A percentile compares a stretch with the other conserved stretches of the same genome.
Conservation (phyloP, 2,113 vertebrate species). For the Nesogale talazaci region DNA sequence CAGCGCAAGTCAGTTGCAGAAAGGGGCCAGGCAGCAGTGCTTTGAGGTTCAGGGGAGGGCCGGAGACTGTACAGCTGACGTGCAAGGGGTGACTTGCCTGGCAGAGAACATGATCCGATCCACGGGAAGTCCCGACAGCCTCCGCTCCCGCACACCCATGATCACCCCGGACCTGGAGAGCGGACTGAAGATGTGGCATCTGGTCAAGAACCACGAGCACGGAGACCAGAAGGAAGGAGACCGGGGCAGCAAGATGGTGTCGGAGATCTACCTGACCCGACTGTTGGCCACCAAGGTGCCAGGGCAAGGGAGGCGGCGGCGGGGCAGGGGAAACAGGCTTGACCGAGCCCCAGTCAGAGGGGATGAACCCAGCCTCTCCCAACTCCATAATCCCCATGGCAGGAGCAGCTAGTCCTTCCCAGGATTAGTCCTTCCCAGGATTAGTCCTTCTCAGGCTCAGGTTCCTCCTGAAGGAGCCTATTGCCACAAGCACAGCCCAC, state of each 20-base stretch:
- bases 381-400: accelerated
- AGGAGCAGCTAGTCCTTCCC: not conserved
- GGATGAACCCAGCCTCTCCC: not conserved
- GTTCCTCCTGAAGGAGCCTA: not conserved
- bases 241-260: slow-evolving; percentile 99
- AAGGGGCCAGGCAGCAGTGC: not conserved
- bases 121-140: slow-evolving; percentile 97
- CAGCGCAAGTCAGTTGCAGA: accelerated
- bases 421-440: accelerated
- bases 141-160: slow-evolving; percentile 98
- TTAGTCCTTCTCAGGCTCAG: not conserved
- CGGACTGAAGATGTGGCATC: slow-evolving; percentile 97
- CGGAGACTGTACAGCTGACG: not conserved
- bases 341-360: not conserved
- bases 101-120: slow-evolving; percentile 99
- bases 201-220: slow-evolving; percentile 99
- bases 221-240: slow-evolving; percentile 99
- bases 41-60: accelerated
- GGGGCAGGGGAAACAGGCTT: accelerated
- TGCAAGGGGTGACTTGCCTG: not conserved
- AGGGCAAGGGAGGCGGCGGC: accelerated
- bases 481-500: not conserved
- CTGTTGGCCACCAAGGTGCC: slow-evolving; percentile 97
- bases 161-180: slow-evolving; percentile 98
- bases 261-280: slow-evolving; percentile 98